phyloP scores from a whole-genome alignment of 2,113 vertebrate species.

The Malurus cyaneus region DNA sequence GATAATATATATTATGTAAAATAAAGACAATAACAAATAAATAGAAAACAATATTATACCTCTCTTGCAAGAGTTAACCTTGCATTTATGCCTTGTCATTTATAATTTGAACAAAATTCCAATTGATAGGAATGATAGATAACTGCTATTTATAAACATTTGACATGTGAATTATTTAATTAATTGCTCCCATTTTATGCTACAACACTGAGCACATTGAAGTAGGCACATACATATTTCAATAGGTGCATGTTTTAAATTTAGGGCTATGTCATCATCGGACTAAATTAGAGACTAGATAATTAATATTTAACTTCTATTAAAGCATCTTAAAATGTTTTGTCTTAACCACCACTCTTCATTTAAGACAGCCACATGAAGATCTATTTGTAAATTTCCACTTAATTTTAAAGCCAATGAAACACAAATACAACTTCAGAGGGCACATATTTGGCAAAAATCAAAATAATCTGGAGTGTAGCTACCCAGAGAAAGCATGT shows the following conservation, averaged over 20 bases:
- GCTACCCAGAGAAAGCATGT: neutral
- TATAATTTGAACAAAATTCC: neutral
- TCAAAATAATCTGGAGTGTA: neutral
- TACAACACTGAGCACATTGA: neutral
- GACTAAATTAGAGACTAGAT: neutral
- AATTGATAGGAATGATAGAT: neutral
- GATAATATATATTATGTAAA: neutral
- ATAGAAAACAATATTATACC: neutral
- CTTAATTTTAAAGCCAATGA: neutral
- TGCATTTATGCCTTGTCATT: neutral
- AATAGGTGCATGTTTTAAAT: constrained; percentile 14
- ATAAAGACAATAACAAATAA: neutral
- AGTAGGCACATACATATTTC: constrained; percentile 19
- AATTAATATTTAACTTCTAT: constrained; percentile 49
- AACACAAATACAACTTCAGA: neutral
- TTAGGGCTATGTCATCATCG: neutral
- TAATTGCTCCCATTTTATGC: neutral
- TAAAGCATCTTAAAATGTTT: neutral
- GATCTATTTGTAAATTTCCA: neutral
- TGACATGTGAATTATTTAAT: constrained; percentile 26
- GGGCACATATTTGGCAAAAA: neutral
- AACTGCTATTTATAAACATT: neutral
- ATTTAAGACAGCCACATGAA: neutral
- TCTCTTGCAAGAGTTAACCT: neutral
- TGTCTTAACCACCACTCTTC: neutral